Evolutionary conservation across 2,888 invertebrate genomes (phyloP).

Genomic region (Lagria hirta): DNA sequence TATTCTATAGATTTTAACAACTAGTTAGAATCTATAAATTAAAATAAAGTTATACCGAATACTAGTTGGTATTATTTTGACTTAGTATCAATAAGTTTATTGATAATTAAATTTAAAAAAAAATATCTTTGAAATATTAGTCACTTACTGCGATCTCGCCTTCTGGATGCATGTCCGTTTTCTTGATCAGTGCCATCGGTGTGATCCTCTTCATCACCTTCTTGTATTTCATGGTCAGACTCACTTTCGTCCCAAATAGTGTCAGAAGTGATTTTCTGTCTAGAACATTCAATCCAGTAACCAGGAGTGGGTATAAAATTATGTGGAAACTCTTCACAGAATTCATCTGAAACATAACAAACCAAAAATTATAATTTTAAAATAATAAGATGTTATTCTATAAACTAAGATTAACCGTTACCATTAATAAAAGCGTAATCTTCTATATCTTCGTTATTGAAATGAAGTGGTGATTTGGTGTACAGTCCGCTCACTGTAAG

Average conservation of each 20-base stretch:
- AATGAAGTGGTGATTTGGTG: constrained; percentile 43
- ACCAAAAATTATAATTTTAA: constrained; percentile 4
- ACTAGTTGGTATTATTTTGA: too few relatives aligned
- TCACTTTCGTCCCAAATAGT: constrained; percentile 84
- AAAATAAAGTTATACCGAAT: too few relatives aligned
- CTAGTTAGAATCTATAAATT: too few relatives aligned
- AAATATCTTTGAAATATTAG: neutral
- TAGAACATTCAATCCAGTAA: constrained; percentile 95
- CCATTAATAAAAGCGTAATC: constrained; percentile 12
- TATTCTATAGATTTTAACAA: too few relatives aligned
- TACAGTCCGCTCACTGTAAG: constrained; percentile 87
- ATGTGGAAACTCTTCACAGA: constrained; percentile 91
- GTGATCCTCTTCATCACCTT: constrained; percentile 50
- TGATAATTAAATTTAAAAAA: too few relatives aligned
- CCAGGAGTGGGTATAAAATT: constrained; percentile 88
- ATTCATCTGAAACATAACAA: constrained; percentile 72
- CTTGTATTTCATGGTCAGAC: constrained; percentile 67
- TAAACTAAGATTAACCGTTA: constrained; percentile 6
- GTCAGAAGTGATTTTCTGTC: constrained; percentile 80
- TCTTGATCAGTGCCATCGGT: constrained; percentile 52
- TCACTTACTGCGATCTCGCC: constrained; percentile 48
- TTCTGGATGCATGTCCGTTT: constrained; percentile 45
- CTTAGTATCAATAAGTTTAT: too few relatives aligned
- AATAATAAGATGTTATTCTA: too few relatives aligned
- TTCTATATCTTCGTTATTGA: too few relatives aligned